Percentiles rank a stretch among this genome's conserved stretches.
These are phyloP conservation scores for Xiphorhynchus elegans DNA, from an alignment of 2,113 vertebrate genomes.

Conservation along the genomic window DNA sequence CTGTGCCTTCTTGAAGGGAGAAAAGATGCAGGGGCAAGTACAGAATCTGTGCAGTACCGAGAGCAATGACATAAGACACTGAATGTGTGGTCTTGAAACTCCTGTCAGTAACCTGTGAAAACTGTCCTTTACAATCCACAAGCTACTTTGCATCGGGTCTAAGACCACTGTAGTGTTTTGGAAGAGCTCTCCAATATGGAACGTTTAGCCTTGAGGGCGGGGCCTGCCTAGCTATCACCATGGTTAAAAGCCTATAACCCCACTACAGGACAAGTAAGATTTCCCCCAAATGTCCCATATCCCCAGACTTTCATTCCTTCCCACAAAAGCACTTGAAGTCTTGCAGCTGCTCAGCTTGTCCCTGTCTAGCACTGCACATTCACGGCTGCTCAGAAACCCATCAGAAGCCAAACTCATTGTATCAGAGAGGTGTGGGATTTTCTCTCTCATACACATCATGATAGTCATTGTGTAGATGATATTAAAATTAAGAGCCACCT, in stretches of 20 bases:
- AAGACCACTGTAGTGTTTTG: background rate
- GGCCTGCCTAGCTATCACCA: background rate
- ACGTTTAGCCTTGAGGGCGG: background rate
- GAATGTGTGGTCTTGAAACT: background rate
- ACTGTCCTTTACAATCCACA: background rate
- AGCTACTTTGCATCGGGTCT: rapidly evolving
- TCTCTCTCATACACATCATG: background rate
- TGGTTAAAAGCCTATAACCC: background rate
- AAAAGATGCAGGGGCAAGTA: background rate
- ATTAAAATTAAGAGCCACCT: conserved; percentile 24
- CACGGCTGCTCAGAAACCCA: background rate
- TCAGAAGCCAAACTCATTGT: background rate
- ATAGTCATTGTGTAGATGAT: background rate
- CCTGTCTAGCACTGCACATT: background rate
- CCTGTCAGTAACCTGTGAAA: background rate
- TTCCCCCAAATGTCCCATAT: background rate
- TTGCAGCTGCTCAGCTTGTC: conserved; percentile 21
- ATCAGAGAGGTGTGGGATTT: background rate
- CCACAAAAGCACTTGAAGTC: background rate
- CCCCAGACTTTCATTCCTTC: background rate
- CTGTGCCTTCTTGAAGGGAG: background rate
- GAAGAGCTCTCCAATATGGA: background rate
- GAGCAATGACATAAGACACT: background rate
- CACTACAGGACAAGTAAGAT: background rate
- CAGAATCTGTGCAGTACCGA: rapidly evolving